phyloP scores from a whole-genome alignment of 2,888 invertebrate species.

The Trichopoda pennipes region DNA sequence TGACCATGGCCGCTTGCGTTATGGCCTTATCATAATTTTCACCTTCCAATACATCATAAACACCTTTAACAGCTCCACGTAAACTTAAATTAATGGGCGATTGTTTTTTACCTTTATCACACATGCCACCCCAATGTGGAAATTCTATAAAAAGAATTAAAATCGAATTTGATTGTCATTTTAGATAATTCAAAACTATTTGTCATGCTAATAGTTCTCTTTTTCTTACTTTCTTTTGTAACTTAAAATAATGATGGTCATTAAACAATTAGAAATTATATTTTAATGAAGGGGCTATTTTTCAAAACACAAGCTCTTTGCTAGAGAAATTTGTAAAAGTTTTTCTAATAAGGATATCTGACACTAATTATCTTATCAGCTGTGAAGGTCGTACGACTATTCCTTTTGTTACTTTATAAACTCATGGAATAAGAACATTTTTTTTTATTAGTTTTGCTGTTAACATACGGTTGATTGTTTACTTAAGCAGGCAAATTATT shows the following conservation, averaged over 20 bases:
- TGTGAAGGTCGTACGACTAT: no score
- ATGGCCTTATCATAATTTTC: slow-evolving; percentile 76
- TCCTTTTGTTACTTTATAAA: no score
- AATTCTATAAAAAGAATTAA: slow-evolving; percentile 72
- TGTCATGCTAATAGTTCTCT: background rate
- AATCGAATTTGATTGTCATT: slow-evolving; percentile 1
- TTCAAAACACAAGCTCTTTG: no score
- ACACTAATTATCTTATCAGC: no score
- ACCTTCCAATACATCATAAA: slow-evolving; percentile 74
- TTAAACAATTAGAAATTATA: background rate
- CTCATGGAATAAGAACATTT: no score
- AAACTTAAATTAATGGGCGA: slow-evolving; percentile 89
- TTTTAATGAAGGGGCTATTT: no score
- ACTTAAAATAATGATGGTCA: background rate
- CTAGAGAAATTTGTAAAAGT: no score
- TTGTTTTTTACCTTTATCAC: slow-evolving; percentile 84
- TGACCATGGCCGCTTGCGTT: slow-evolving; percentile 74
- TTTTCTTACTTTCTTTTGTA: slow-evolving; percentile 29
- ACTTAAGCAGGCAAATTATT: no score
- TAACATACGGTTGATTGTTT: no score
- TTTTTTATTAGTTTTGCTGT: no score
- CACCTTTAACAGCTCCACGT: slow-evolving; percentile 82
- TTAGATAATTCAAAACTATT: background rate
- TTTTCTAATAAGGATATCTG: no score
- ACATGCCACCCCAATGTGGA: slow-evolving; percentile 85